Percentiles rank a stretch among this genome's conserved stretches.
Evolutionary conservation across 2,888 invertebrate genomes (phyloP).

Genomic region (Ophion slaviceki): DNA sequence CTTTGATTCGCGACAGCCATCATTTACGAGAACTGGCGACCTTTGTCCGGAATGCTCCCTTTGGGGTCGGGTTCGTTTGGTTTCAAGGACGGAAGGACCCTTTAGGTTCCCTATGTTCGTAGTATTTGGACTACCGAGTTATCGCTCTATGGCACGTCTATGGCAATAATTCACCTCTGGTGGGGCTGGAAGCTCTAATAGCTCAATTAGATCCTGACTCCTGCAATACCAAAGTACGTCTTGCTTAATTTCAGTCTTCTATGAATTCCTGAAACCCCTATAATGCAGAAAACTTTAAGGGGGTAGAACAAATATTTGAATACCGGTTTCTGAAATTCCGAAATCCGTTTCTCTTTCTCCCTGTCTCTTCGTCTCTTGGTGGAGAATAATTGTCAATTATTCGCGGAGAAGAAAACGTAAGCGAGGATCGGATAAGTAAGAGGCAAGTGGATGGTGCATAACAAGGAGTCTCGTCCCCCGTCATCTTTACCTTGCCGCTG

Average conservation of each 20-base stretch:
- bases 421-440: constrained; percentile 16
- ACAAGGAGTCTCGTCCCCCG: constrained; percentile 20
- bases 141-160: background rate
- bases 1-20: too few relatives aligned
- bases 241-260: background rate
- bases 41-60: background rate
- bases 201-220: background rate
- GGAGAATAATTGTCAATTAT: constrained; percentile 39
- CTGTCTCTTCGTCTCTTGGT: background rate
- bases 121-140: background rate
- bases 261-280: background rate
- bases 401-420: background rate
- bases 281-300: background rate
- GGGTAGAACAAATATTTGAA: background rate
- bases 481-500: constrained; percentile 28
- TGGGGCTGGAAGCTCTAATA: background rate
- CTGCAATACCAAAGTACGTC: background rate
- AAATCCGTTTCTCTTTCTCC: background rate
- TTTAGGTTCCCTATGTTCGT: background rate
- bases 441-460: constrained; percentile 19
- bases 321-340: background rate
- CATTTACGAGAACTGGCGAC: background rate
- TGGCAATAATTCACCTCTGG: background rate
- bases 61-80: background rate
- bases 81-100: background rate